phyloP scores from a whole-genome alignment of 2,888 invertebrate species.

The Agrochola lota region DNA sequence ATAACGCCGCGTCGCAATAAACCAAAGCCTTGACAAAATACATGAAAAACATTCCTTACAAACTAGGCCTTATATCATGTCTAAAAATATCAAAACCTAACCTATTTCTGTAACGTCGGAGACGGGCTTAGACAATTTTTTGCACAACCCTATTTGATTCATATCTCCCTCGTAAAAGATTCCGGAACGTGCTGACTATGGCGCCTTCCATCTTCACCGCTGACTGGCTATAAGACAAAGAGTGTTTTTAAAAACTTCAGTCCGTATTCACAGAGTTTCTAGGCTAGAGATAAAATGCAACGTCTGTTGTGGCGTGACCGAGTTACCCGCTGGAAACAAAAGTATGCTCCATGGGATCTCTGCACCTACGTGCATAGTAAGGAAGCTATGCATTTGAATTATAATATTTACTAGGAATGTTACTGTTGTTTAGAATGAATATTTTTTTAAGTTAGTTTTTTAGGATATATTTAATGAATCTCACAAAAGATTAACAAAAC shows the following conservation, averaged over 20 bases:
- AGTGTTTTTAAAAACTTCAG: constrained; percentile 58
- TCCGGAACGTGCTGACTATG: constrained; percentile 30
- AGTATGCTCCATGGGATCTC: constrained; percentile 57
- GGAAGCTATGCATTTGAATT: constrained; percentile 58
- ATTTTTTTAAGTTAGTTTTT: neutral
- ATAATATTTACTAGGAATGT: neutral
- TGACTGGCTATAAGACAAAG: constrained; percentile 53
- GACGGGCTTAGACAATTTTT: constrained; percentile 35
- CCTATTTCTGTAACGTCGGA: constrained; percentile 8
- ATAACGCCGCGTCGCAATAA: neutral
- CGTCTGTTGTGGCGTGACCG: constrained; percentile 73
- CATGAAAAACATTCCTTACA: constrained; percentile 6
- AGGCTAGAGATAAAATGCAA: constrained; percentile 66
- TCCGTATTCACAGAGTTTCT: constrained; percentile 56
- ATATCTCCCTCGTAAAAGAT: constrained; percentile 51
- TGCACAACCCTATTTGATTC: constrained; percentile 34
- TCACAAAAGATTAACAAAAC: neutral
- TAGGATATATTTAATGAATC: neutral
- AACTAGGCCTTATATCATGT: constrained; percentile 7
- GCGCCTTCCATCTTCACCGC: constrained; percentile 37
- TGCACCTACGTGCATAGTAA: constrained; percentile 50
- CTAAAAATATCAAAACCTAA: constrained; percentile 28
- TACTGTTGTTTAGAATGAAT: neutral
- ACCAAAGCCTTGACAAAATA: constrained; percentile 15
- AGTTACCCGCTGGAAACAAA: constrained; percentile 67